phyloP scores from a whole-genome alignment of 2,113 vertebrate species.

The Rhegmatorhina hoffmannsi region DNA sequence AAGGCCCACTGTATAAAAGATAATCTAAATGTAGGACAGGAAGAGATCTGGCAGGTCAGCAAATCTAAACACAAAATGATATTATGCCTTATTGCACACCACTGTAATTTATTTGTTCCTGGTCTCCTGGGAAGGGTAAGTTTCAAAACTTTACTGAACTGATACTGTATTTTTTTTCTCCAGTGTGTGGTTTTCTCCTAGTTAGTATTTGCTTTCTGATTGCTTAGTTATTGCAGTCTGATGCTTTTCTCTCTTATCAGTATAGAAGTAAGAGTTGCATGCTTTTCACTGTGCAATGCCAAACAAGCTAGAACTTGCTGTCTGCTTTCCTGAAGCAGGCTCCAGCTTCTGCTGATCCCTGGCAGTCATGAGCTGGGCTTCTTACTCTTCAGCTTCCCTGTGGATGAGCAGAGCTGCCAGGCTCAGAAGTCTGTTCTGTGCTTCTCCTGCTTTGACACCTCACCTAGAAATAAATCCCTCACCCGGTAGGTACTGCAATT shows the following conservation, averaged over 20 bases:
- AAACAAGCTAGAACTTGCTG: background rate
- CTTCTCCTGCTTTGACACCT: background rate
- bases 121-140: background rate
- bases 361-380: background rate
- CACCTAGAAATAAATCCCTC: background rate
- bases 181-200: background rate
- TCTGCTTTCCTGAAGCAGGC: background rate
- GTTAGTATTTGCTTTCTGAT: background rate
- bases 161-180: background rate
- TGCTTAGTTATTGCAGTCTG: background rate
- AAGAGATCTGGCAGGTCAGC: conserved; percentile 33
- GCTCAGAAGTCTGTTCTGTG: background rate
- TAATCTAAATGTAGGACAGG: conserved; percentile 46
- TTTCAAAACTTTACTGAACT: background rate
- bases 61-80: background rate
- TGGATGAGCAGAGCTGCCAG: background rate
- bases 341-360: background rate
- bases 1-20: conserved; percentile 21
- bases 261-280: background rate
- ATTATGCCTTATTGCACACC: conserved; percentile 3
- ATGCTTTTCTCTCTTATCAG: background rate
- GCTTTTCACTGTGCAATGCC: background rate
- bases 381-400: rapidly evolving
- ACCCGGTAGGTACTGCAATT: background rate
- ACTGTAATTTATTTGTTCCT: background rate